phyloP scores from a whole-genome alignment of 2,797 vertebrate genomes.

The Acestrorhynchus altus region DNA sequence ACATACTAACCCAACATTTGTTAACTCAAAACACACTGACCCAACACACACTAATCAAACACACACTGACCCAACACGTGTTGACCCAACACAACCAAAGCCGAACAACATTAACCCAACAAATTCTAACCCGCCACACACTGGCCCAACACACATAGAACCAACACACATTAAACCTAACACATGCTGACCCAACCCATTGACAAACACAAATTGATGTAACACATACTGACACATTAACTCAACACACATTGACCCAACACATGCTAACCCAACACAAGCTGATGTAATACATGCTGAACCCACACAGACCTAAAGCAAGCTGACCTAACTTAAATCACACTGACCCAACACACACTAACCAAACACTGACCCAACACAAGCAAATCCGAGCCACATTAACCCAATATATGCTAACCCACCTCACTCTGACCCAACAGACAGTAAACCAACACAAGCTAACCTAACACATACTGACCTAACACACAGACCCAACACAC shows the following conservation, averaged over 20 bases:
- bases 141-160: background rate
- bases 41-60: background rate
- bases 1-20: too few relatives aligned
- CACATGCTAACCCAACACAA: background rate
- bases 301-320: background rate
- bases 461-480: background rate
- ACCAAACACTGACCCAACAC: background rate
- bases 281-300: background rate
- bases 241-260: background rate
- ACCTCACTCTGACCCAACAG: background rate
- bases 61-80: too few relatives aligned
- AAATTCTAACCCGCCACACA: background rate
- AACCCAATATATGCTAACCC: background rate
- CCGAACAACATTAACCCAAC: background rate
- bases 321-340: background rate
- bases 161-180: background rate
- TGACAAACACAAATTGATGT: background rate
- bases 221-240: background rate
- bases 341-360: too few relatives aligned
- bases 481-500: background rate
- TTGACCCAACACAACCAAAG: background rate
- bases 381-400: background rate
- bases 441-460: background rate
- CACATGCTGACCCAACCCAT: background rate
- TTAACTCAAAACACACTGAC: background rate